A percentile compares a stretch with the other conserved stretches of the same genome.
These are phyloP conservation scores for Sander lucioperca DNA, from an alignment of 2,113 vertebrate genomes.

Conservation along the genomic window DNA sequence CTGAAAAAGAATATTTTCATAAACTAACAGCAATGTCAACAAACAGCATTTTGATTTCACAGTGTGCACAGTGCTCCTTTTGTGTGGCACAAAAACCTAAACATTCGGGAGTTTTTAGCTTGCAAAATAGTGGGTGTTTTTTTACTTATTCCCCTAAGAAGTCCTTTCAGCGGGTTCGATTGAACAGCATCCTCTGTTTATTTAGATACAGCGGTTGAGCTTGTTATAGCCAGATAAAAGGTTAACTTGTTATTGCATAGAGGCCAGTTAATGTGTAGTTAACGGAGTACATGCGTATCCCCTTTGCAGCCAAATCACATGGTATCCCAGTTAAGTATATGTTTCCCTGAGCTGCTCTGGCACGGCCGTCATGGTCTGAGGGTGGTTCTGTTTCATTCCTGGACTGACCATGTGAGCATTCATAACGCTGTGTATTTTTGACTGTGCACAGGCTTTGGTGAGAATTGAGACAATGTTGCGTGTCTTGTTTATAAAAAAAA, in stretches of 20 bases:
- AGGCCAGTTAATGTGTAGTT: constrained; percentile 81
- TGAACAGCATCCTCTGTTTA: constrained; percentile 75
- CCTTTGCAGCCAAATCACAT: constrained; percentile 77
- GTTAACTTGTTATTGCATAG: constrained; percentile 80
- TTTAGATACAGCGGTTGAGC: constrained; percentile 71
- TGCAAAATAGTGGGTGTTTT: constrained; percentile 60
- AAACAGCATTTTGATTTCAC: constrained; percentile 70
- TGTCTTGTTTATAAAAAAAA: constrained; percentile 5
- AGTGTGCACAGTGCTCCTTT: constrained; percentile 46
- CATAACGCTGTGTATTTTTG: constrained; percentile 77
- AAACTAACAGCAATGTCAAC: constrained; percentile 67
- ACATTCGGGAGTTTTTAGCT: constrained; percentile 75
- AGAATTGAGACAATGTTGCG: constrained; percentile 52
- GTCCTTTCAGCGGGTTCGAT: constrained; percentile 54
- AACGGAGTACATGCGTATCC: constrained; percentile 74
- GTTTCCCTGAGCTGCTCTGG: constrained; percentile 71
- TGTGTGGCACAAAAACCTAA: constrained; percentile 63
- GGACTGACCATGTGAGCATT: constrained; percentile 75
- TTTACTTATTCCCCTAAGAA: constrained; percentile 46
- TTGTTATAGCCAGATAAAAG: constrained; percentile 81
- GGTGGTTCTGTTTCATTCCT: constrained; percentile 80
- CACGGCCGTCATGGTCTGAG: constrained; percentile 73
- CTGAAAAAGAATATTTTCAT: constrained; percentile 43
- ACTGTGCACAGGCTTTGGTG: constrained; percentile 61
- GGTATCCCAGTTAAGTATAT: constrained; percentile 79